Conservation (phyloP, 2,888 invertebrate genomes). For the Eupelmus urozonus region DNA sequence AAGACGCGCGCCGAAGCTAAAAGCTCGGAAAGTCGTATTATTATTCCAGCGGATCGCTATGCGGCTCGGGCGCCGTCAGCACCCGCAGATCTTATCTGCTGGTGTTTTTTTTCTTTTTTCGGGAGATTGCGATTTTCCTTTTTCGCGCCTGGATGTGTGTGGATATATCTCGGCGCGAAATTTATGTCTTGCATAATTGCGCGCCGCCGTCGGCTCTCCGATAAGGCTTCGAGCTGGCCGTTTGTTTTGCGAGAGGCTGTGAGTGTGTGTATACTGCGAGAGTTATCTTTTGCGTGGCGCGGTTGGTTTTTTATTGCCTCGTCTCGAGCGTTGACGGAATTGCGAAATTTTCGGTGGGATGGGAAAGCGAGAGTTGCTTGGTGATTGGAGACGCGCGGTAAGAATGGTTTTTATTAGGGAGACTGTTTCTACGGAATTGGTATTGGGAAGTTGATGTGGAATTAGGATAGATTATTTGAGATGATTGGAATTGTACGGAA, state of each 20-base stretch:
- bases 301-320: background rate
- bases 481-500: too few relatives aligned
- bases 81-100: background rate
- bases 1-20: too few relatives aligned
- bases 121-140: background rate
- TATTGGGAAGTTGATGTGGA: too few relatives aligned
- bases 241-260: background rate
- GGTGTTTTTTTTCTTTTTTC: background rate
- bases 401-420: too few relatives aligned
- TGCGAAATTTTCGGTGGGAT: background rate
- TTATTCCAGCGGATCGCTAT: too few relatives aligned
- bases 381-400: too few relatives aligned
- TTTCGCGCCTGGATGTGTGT: background rate
- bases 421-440: too few relatives aligned
- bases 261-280: too few relatives aligned
- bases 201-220: background rate
- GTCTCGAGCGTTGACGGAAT: background rate
- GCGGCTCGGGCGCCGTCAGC: too few relatives aligned
- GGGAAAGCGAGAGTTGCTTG: too few relatives aligned
- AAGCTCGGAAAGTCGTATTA: too few relatives aligned
- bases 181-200: constrained; percentile 20
- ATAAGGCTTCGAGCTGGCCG: background rate
- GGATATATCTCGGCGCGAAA: background rate
- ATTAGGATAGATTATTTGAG: too few relatives aligned
- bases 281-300: background rate